Base-by-base conservation (phyloP, 2,797 vertebrate genomes). In the Ptychobarbus kaznakovi region DNA sequence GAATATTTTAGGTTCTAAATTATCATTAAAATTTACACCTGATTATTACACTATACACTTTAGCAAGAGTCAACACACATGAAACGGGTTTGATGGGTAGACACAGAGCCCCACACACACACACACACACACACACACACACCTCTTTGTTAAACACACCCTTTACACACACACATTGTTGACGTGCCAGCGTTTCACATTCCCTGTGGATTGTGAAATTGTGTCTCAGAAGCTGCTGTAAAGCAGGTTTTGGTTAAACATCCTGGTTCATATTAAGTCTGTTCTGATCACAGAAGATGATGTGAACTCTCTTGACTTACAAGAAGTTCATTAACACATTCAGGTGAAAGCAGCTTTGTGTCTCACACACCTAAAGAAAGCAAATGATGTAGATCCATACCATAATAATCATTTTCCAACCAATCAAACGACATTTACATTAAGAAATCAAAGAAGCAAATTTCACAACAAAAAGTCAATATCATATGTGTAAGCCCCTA, bases 61-160 rank as follows among this genome's bases (percentile, higher is more conserved):
- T 42, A 49, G 79, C 46, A 56, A 38, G 65, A 44, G n/a, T 46
- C 6, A 69, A 42, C 65, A 61, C 49, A 51, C 32, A 44, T 38
- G 20, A n/a, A 25, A 32, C 35, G 6, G 44, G 63, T 72, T 4
- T 65, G 75, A 63, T 10, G 20, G 40, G 66, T 8, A 65, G 5
- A 77, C 10, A 58, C 4, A 58, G 32, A n/a, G 7, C 18, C 9
- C 13, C 9, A 53, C 12, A 15, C 46, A 80, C 81, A 84, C 80
- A 75, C 80, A 80, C 81, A 84, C 80, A 79, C 80, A 32, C 32
- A 32, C 32, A 44, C 46, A 44, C 20, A 80, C 81, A 84, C 80
- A 79, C 80, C 68, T 66, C 38, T 82, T 32, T 82, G n/a, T 82
- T 76, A 73, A 84, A 86, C 63, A 83, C 85, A 80, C 56, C 46